These are phyloP conservation scores for Eubucco bourcierii DNA, from an alignment of 2,113 vertebrate species.

Conservation along the genomic window DNA sequence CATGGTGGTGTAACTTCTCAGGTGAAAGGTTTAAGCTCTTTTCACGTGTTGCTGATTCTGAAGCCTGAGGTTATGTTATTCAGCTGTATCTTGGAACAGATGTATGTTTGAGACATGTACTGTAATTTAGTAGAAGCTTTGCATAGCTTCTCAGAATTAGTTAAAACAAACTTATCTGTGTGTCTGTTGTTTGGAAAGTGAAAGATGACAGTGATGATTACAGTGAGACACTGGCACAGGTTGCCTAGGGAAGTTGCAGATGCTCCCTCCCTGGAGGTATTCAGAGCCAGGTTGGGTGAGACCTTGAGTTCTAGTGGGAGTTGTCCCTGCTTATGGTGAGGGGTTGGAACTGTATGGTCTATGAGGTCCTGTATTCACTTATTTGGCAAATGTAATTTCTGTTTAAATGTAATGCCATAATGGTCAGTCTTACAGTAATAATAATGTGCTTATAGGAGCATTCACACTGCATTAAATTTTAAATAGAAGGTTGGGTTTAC, in stretches of 20 bases:
- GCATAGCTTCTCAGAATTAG: neutral
- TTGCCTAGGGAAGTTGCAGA: too few relatives aligned
- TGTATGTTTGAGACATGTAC: neutral
- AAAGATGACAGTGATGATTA: neutral
- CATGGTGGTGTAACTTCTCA: neutral
- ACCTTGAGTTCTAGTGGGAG: too few relatives aligned
- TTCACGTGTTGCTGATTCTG: neutral
- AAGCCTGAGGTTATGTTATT: neutral
- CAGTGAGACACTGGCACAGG: too few relatives aligned
- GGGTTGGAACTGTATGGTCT: too few relatives aligned
- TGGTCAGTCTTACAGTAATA: neutral
- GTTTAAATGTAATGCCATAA: neutral
- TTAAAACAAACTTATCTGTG: neutral
- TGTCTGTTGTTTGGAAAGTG: neutral
- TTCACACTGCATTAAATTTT: neutral
- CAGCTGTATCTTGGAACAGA: neutral
- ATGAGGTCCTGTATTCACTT: neutral
- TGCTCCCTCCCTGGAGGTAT: too few relatives aligned
- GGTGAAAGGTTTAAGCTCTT: neutral
- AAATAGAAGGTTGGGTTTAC: neutral
- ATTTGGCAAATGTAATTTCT: neutral
- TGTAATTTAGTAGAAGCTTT: neutral
- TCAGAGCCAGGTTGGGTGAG: too few relatives aligned
- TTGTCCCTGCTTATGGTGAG: too few relatives aligned
- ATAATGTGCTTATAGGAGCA: neutral